Percentiles rank a stretch among this genome's conserved stretches.
Conservation (phyloP, 2,797 vertebrate species). For the Microcaecilia unicolor region DNA sequence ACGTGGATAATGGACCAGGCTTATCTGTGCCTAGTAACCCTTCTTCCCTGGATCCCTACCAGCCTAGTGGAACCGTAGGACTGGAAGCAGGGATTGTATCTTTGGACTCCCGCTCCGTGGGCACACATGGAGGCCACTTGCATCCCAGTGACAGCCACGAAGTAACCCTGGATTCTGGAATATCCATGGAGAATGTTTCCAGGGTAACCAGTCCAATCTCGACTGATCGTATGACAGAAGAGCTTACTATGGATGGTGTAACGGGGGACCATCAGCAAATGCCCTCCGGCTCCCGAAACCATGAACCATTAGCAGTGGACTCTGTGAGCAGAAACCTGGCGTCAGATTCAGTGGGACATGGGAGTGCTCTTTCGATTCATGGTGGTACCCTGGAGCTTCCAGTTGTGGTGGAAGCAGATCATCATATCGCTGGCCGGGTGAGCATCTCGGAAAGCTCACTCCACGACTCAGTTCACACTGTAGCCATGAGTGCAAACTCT, state of each 20-base stretch:
- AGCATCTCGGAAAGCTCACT: conserved; percentile 55
- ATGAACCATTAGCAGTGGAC: conserved; percentile 65
- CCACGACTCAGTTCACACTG: conserved; percentile 59
- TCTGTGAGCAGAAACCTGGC: conserved; percentile 54
- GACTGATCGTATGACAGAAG: conserved; percentile 82
- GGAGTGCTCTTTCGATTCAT: conserved; percentile 78
- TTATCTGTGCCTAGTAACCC: conserved; percentile 77
- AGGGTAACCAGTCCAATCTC: conserved; percentile 93
- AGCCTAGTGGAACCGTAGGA: conserved; percentile 71
- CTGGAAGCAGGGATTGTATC: conserved; percentile 84
- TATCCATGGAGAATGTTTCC: conserved; percentile 76
- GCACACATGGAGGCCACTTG: conserved; percentile 64
- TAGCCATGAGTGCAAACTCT: conserved; percentile 75
- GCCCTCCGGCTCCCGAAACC: conserved; percentile 60
- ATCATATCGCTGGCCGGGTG: conserved; percentile 72
- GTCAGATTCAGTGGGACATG: conserved; percentile 69
- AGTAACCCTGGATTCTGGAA: conserved; percentile 72
- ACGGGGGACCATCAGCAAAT: conserved; percentile 72
- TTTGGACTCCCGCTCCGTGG: conserved; percentile 80
- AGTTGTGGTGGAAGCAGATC: conserved; percentile 86
- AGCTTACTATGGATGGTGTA: conserved; percentile 81
- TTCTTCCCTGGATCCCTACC: conserved; percentile 81
- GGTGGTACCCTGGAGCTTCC: conserved; percentile 82
- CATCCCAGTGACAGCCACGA: conserved; percentile 80
- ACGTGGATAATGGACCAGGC: conserved; percentile 72